A percentile compares a stretch with the other conserved stretches of the same genome.
Conservation (phyloP, 2,797 vertebrate genomes). For the Adelosebastes latens region DNA sequence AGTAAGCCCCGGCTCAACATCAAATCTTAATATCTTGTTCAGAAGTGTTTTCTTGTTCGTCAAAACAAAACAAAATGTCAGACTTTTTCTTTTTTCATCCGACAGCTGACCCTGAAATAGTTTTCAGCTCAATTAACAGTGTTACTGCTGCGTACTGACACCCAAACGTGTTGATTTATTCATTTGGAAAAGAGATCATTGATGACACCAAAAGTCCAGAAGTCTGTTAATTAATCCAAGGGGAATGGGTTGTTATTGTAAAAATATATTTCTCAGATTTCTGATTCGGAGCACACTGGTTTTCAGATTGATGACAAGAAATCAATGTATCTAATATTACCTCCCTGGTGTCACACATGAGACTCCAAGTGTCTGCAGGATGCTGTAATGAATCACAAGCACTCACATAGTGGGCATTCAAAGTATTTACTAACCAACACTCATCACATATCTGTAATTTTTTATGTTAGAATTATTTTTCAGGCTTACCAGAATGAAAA, state of each 20-base stretch:
- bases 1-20: neutral
- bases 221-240: neutral
- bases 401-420: neutral
- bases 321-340: slow-evolving; percentile 15
- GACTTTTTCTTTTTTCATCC: neutral
- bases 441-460: too few relatives aligned
- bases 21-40: neutral
- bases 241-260: neutral
- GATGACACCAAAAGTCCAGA: neutral
- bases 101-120: neutral
- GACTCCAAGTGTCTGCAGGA: neutral
- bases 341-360: neutral
- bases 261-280: neutral
- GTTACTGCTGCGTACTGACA: neutral
- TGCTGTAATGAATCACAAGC: slow-evolving; percentile 14
- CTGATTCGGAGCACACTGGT: neutral
- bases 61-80: neutral
- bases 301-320: slow-evolving; percentile 1
- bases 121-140: neutral
- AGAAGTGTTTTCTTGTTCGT: neutral
- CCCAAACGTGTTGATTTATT: neutral
- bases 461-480: too few relatives aligned
- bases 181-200: neutral
- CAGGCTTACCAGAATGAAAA: too few relatives aligned
- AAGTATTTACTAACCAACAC: neutral